Percentiles rank a stretch among this genome's conserved stretches.
Evolutionary conservation across 2,797 vertebrate species (phyloP).

Genomic region (Rachycentron canadum): DNA sequence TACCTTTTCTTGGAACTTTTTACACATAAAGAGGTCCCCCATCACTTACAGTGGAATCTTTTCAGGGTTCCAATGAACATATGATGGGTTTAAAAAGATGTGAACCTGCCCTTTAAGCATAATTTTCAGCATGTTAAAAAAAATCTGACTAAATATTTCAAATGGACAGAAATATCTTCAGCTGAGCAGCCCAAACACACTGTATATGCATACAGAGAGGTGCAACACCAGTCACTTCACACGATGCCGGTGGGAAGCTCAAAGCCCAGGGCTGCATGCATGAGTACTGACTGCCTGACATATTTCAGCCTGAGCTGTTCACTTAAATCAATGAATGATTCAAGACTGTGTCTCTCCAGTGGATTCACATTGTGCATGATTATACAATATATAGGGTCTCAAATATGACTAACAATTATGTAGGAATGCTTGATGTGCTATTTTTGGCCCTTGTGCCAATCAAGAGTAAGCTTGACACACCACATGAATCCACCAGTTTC

Average conservation of each 20-base stretch:
- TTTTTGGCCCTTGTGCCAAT: slow-evolving; percentile 51
- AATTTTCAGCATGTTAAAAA: neutral
- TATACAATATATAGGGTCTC: slow-evolving; percentile 41
- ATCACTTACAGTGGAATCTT: neutral
- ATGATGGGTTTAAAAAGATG: neutral
- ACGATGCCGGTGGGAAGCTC: slow-evolving; percentile 39
- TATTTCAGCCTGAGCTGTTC: slow-evolving; percentile 60
- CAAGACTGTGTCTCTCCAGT: slow-evolving; percentile 37
- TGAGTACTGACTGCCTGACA: slow-evolving; percentile 37
- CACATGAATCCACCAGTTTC: slow-evolving; percentile 37
- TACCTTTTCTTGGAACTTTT: neutral
- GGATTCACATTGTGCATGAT: slow-evolving; percentile 35
- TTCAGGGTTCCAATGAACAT: neutral
- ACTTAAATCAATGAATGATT: slow-evolving; percentile 70
- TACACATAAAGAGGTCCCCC: neutral
- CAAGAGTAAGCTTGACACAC: slow-evolving; percentile 36
- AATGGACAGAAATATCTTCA: slow-evolving; percentile 23
- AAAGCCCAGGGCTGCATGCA: slow-evolving; percentile 40
- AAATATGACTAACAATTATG: slow-evolving; percentile 52
- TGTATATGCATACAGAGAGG: slow-evolving; percentile 6
- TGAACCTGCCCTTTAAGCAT: neutral
- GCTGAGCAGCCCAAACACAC: slow-evolving; percentile 17
- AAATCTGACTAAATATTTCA: slow-evolving; percentile 37
- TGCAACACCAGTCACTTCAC: slow-evolving; percentile 35
- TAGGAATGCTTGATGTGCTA: slow-evolving; percentile 41